Conservation (phyloP, 2,113 vertebrate genomes). For the Sardina pilchardus region DNA sequence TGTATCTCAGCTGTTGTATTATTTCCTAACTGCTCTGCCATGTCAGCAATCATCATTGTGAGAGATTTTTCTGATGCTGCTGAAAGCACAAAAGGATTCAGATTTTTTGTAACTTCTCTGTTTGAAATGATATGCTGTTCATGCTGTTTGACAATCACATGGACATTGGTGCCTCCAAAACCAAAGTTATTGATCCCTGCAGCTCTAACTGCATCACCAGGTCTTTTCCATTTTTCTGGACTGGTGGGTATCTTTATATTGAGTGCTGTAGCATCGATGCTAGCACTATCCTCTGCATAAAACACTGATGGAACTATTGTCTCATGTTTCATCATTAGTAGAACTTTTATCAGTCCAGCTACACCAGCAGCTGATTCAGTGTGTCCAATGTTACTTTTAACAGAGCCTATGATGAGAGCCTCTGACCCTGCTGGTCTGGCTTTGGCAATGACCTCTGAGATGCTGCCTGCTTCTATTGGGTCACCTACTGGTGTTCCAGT, state of each 20-base stretch:
- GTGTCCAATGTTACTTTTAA: constrained; percentile 86
- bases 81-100: constrained; percentile 75
- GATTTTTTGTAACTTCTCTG: constrained; percentile 44
- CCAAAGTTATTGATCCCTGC: constrained; percentile 85
- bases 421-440: constrained; percentile 58
- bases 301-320: background rate
- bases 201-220: constrained; percentile 50
- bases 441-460: constrained; percentile 75
- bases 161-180: constrained; percentile 85
- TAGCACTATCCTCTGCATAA: background rate
- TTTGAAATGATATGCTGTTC: constrained; percentile 41
- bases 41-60: constrained; percentile 65
- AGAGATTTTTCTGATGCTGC: constrained; percentile 78
- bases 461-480: constrained; percentile 76
- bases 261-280: constrained; percentile 54
- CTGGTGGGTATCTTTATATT: constrained; percentile 70
- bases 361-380: constrained; percentile 72
- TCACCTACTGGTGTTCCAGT: constrained; percentile 83
- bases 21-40: constrained; percentile 62
- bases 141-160: constrained; percentile 73
- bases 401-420: constrained; percentile 77
- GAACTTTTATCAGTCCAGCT: background rate
- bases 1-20: constrained; percentile 62
- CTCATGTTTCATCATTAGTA: background rate
- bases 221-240: constrained; percentile 72